These are phyloP conservation scores for Varanus salvator DNA, from an alignment of 2,113 vertebrate genomes.

Conservation along the genomic window DNA sequence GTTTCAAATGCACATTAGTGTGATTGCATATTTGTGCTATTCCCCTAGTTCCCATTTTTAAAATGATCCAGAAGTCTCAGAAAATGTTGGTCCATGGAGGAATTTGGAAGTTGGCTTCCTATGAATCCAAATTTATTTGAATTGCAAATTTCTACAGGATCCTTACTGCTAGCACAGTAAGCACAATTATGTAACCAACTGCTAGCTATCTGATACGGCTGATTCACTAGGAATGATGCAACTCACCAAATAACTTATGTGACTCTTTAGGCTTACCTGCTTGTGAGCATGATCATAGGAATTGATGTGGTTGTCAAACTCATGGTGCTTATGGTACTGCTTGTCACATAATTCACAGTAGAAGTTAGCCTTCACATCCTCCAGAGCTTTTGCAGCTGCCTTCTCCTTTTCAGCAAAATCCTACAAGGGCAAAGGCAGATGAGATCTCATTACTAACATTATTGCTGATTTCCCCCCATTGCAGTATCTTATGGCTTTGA, in stretches of 20 bases:
- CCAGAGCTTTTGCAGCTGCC: conserved; percentile 88
- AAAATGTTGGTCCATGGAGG: background rate
- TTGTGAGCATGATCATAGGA: conserved; percentile 99
- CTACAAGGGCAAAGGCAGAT: conserved; percentile 77
- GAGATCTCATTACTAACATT: conserved; percentile 34
- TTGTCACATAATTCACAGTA: conserved; percentile 99
- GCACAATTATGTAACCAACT: background rate
- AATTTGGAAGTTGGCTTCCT: too few relatives aligned
- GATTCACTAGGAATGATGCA: background rate
- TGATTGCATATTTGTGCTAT: too few relatives aligned
- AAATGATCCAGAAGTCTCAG: background rate
- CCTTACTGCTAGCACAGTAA: background rate
- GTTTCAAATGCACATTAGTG: too few relatives aligned
- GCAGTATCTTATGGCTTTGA: background rate
- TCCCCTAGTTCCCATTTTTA: too few relatives aligned
- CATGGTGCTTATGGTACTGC: conserved; percentile 98
- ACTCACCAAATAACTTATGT: accelerated
- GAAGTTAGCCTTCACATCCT: conserved; percentile 95
- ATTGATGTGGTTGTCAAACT: conserved; percentile 99
- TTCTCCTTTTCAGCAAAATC: conserved; percentile 89
- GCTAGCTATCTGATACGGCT: background rate
- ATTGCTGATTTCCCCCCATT: background rate
- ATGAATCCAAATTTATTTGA: too few relatives aligned
- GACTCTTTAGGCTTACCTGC: conserved; percentile 84
- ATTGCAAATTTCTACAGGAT: too few relatives aligned